Percentiles rank a stretch among this genome's conserved stretches.
These are phyloP conservation scores for Caerostris extrusa DNA, from an alignment of 1,140 invertebrate genomes.

Conservation along the genomic window DNA sequence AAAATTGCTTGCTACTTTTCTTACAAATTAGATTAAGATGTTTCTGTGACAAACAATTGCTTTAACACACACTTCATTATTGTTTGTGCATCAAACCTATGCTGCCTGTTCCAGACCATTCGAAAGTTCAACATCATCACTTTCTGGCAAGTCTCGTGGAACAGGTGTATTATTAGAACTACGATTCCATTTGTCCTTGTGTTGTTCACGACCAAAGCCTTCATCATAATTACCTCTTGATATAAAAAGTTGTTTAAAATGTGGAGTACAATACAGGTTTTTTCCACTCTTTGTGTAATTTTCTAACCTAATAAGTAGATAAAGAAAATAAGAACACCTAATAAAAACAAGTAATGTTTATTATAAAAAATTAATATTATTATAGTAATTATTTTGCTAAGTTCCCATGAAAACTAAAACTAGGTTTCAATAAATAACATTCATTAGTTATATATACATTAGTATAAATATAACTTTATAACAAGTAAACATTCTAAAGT, in stretches of 20 bases:
- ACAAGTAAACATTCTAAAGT: too few species aligned
- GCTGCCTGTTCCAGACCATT: constrained; percentile 75
- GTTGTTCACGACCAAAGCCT: constrained; percentile 85
- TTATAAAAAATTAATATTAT: too few species aligned
- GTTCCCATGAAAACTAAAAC: too few species aligned
- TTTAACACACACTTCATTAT: constrained; percentile 1
- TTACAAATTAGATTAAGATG: constrained; percentile 19
- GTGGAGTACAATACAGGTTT: constrained; percentile 89
- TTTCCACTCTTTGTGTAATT: constrained; percentile 83
- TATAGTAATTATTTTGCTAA: too few species aligned
- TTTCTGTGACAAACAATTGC: constrained; percentile 59
- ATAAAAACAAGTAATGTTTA: too few species aligned
- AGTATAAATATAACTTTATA: too few species aligned
- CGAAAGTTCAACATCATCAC: constrained; percentile 70
- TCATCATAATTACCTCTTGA: constrained; percentile 93
- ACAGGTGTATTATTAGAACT: constrained; percentile 78
- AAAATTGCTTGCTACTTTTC: constrained; percentile 48
- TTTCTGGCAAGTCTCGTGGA: constrained; percentile 73
- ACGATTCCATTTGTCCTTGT: constrained; percentile 82
- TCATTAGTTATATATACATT: too few species aligned
- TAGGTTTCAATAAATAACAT: too few species aligned
- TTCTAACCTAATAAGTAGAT: constrained; percentile 71
- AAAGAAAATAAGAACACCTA: too few species aligned
- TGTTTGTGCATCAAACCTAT: constrained; percentile 53
- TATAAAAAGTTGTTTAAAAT: constrained; percentile 91